A percentile compares a stretch with the other conserved stretches of the same genome.
These are phyloP conservation scores for Nemurella pictetii DNA, from an alignment of 2,888 invertebrate genomes.

Conservation along the genomic window DNA sequence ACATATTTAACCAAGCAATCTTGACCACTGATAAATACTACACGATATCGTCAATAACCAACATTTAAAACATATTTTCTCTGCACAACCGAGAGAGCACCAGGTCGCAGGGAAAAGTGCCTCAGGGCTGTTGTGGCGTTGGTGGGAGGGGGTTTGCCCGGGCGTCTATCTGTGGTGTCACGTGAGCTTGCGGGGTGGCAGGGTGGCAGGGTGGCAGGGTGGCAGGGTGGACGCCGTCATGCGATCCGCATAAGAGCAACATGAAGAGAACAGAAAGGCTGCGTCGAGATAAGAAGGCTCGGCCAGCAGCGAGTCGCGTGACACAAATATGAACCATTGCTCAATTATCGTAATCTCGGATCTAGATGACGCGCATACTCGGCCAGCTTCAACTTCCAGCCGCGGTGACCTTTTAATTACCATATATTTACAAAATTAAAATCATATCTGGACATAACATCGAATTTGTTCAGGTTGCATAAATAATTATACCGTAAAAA, in stretches of 20 bases:
- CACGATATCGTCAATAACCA: no score
- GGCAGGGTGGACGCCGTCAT: neutral
- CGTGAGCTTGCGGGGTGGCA: neutral
- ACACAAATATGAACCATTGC: constrained; percentile 33
- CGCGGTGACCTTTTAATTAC: constrained; percentile 37
- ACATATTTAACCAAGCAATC: no score
- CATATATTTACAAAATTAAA: constrained; percentile 25
- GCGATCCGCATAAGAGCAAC: neutral
- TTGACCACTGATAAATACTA: no score
- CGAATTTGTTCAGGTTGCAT: constrained; percentile 29
- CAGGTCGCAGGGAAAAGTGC: no score
- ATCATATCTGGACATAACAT: constrained; percentile 27
- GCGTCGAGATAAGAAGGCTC: constrained; percentile 11
- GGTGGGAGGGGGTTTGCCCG: neutral
- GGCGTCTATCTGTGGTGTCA: neutral
- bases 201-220: neutral
- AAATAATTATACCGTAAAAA: constrained; percentile 20
- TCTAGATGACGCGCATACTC: constrained; percentile 31
- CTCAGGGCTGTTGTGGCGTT: no score
- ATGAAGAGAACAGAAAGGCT: constrained; percentile 19
- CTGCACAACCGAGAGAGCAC: no score
- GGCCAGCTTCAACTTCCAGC: constrained; percentile 1
- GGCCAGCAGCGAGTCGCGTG: constrained; percentile 1
- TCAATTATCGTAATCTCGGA: constrained; percentile 36
- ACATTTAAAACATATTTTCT: no score